These are phyloP conservation scores for Drosophila sucinea DNA, from an alignment of 1,140 invertebrate genomes.

Conservation along the genomic window DNA sequence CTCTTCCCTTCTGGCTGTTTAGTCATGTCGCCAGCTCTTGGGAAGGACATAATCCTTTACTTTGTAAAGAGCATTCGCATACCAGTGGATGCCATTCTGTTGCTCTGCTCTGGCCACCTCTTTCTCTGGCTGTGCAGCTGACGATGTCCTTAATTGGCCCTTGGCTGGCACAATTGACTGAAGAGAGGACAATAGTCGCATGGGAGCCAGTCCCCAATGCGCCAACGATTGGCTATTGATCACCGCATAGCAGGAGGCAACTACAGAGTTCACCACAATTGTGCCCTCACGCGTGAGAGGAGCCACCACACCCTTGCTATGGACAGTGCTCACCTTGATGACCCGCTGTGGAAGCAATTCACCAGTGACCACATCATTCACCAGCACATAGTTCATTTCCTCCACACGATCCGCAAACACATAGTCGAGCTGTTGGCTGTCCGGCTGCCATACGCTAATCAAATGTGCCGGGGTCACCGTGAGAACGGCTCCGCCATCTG, in stretches of 20 bases:
- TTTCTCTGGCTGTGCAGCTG: slow-evolving; percentile 44
- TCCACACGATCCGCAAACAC: slow-evolving; percentile 86
- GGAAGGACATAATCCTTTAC: slow-evolving; percentile 89
- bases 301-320: slow-evolving; percentile 91
- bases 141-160: slow-evolving; percentile 48
- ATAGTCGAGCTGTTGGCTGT: slow-evolving; percentile 78
- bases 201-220: slow-evolving; percentile 92
- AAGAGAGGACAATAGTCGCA: slow-evolving; percentile 86
- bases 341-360: slow-evolving; percentile 87
- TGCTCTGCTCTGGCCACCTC: slow-evolving; percentile 46
- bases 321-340: slow-evolving; percentile 85
- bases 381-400: slow-evolving; percentile 84
- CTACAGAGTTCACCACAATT: slow-evolving; percentile 94
- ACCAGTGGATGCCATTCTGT: slow-evolving; percentile 92
- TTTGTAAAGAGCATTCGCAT: slow-evolving; percentile 90
- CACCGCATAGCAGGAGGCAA: slow-evolving; percentile 97
- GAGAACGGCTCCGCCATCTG: slow-evolving; percentile 88
- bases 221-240: slow-evolving; percentile 93
- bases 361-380: slow-evolving; percentile 82
- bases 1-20: slow-evolving; percentile 2
- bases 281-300: slow-evolving; percentile 94
- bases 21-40: slow-evolving; percentile 79
- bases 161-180: slow-evolving; percentile 72
- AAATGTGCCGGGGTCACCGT: slow-evolving; percentile 94
- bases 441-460: slow-evolving; percentile 84